These are phyloP conservation scores for Chaenogobius annularis DNA, from an alignment of 2,113 vertebrate species.

Conservation along the genomic window DNA sequence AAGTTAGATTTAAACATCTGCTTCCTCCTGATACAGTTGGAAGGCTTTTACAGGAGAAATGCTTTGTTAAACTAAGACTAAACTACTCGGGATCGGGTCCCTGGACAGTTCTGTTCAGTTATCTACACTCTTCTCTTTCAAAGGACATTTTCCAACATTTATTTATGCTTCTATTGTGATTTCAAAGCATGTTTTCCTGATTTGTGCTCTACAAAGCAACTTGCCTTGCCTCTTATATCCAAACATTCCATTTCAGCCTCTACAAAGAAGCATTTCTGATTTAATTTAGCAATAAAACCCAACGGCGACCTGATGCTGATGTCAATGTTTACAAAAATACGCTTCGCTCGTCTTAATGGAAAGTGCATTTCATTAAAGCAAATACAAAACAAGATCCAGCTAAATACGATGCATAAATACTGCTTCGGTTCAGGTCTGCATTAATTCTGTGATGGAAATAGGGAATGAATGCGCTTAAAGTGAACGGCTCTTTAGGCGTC, in stretches of 20 bases:
- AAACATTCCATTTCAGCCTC: not conserved
- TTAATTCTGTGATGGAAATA: not conserved
- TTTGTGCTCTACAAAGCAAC: too few species aligned
- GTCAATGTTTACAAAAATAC: not conserved
- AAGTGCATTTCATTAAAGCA: not conserved
- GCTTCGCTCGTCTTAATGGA: not conserved
- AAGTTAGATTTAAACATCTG: too few species aligned
- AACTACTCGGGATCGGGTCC: too few species aligned
- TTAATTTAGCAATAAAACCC: not conserved
- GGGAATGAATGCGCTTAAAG: not conserved
- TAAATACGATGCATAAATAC: not conserved
- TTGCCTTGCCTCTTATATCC: too few species aligned
- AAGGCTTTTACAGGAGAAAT: too few species aligned
- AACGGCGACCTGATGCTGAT: not conserved
- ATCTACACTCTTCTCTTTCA: too few species aligned
- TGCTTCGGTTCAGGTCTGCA: not conserved
- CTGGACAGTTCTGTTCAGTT: too few species aligned
- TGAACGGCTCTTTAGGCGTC: constrained; percentile 11
- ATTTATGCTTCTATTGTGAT: too few species aligned
- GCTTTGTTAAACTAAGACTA: too few species aligned
- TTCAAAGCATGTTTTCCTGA: too few species aligned
- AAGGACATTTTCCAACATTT: too few species aligned
- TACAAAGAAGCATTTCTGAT: not conserved
- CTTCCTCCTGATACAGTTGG: too few species aligned
- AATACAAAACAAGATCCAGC: not conserved